A percentile compares a stretch with the other conserved stretches of the same genome.
phyloP scores from a whole-genome alignment of 2,113 vertebrate genomes.

The Centropus unirufus region DNA sequence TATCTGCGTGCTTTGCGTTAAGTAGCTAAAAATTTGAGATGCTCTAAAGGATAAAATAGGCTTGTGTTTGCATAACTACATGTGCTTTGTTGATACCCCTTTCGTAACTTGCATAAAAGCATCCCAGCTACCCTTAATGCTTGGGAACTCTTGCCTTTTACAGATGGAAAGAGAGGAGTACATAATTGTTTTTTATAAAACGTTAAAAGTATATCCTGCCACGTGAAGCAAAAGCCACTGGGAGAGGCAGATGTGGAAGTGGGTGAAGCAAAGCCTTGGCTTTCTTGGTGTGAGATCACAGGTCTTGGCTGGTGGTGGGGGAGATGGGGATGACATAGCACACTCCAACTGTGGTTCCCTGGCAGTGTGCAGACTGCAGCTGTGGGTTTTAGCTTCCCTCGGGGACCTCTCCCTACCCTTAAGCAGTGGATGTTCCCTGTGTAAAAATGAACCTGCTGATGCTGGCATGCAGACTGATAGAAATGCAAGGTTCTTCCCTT shows the following conservation, averaged over 20 bases:
- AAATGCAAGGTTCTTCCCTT: background rate
- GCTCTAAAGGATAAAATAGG: background rate
- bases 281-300: background rate
- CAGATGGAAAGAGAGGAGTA: background rate
- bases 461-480: background rate
- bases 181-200: fast-evolving
- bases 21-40: background rate
- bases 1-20: background rate
- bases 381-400: background rate
- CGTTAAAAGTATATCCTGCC: background rate
- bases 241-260: background rate
- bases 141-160: background rate
- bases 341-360: fast-evolving
- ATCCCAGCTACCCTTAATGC: background rate
- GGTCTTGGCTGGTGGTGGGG: background rate
- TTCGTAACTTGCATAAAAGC: background rate
- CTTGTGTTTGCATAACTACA: background rate
- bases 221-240: background rate
- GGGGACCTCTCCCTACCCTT: background rate
- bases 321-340: background rate
- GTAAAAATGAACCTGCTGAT: fast-evolving
- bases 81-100: background rate
- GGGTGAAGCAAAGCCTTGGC: background rate
- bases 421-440: background rate
- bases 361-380: background rate